A percentile compares a stretch with the other conserved stretches of the same genome.
Evolutionary conservation across 2,888 invertebrate species (phyloP).

Genomic region (Augiades crinisus): DNA sequence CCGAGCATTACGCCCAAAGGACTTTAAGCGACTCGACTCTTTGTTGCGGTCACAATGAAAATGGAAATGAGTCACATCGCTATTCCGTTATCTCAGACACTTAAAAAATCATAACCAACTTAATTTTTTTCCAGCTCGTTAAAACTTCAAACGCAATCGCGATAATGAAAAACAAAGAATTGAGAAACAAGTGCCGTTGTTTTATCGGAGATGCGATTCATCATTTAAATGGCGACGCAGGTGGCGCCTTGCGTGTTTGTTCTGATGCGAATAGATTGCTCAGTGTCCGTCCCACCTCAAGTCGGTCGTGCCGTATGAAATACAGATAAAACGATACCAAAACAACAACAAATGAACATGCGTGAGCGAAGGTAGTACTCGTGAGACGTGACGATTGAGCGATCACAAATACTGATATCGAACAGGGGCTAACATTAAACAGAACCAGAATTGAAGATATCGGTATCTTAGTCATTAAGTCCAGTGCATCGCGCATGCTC

Average conservation of each 20-base stretch:
- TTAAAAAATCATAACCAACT: conserved; percentile 5
- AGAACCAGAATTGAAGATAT: conserved; percentile 2
- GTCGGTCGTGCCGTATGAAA: conserved; percentile 53
- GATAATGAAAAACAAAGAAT: no score
- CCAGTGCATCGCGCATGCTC: conserved; percentile 70
- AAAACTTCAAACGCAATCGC: no score
- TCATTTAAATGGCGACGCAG: conserved; percentile 30
- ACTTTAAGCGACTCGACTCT: conserved; percentile 20
- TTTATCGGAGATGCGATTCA: conserved; percentile 29
- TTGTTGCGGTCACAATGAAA: conserved; percentile 23
- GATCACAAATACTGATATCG: conserved; percentile 12
- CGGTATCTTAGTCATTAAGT: conserved; percentile 36
- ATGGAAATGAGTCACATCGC: conserved; percentile 18
- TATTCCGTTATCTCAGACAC: conserved; percentile 7
- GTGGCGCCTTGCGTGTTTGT: conserved; percentile 26
- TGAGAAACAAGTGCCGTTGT: conserved; percentile 1
- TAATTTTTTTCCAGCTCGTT: not conserved
- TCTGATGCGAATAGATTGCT: conserved; percentile 42
- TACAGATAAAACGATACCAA: conserved; percentile 57
- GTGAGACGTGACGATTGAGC: conserved; percentile 16
- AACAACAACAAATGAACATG: conserved; percentile 72
- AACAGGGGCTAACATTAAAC: conserved; percentile 4
- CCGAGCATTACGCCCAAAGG: conserved; percentile 16
- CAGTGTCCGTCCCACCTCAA: conserved; percentile 50
- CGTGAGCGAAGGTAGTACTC: conserved; percentile 50